Evolutionary conservation across 1,140 invertebrate genomes (phyloP).

Genomic region (Palaemon carinicauda): DNA sequence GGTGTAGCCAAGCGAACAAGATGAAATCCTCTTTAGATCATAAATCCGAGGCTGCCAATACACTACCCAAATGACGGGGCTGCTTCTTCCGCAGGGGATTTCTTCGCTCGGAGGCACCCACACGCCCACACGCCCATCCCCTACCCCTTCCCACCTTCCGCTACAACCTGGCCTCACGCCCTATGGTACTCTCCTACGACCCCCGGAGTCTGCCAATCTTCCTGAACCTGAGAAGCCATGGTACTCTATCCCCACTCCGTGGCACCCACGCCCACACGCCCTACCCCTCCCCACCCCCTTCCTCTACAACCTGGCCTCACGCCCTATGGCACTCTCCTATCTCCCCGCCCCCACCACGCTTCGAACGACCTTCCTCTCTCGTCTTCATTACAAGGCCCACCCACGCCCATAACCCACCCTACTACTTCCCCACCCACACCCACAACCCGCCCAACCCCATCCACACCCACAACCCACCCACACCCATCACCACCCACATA

Average conservation of each 20-base stretch:
- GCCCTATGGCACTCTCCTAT: not conserved
- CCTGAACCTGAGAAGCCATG: too few relatives aligned
- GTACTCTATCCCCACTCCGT: not conserved
- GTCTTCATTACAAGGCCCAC: not conserved
- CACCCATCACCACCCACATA: not conserved
- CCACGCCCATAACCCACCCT: not conserved
- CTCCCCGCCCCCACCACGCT: not conserved
- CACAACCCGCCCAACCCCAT: not conserved
- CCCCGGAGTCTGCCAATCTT: not conserved
- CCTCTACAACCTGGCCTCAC: not conserved
- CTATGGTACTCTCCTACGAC: not conserved
- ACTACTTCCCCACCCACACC: not conserved
- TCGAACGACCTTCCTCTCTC: not conserved
- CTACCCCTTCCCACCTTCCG: too few relatives aligned
- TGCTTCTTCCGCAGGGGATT: too few relatives aligned
- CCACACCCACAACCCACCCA: not conserved
- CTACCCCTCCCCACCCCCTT: not conserved
- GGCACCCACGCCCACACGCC: not conserved
- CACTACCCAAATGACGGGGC: conserved; percentile 31
- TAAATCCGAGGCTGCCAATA: conserved; percentile 42
- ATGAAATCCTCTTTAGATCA: conserved; percentile 50
- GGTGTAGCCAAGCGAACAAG: conserved; percentile 48
- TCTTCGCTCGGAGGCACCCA: not conserved
- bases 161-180: not conserved
- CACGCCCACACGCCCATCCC: too few relatives aligned